phyloP scores from a whole-genome alignment of 2,113 vertebrate species.

The Cyphomyrus plagiostoma region DNA sequence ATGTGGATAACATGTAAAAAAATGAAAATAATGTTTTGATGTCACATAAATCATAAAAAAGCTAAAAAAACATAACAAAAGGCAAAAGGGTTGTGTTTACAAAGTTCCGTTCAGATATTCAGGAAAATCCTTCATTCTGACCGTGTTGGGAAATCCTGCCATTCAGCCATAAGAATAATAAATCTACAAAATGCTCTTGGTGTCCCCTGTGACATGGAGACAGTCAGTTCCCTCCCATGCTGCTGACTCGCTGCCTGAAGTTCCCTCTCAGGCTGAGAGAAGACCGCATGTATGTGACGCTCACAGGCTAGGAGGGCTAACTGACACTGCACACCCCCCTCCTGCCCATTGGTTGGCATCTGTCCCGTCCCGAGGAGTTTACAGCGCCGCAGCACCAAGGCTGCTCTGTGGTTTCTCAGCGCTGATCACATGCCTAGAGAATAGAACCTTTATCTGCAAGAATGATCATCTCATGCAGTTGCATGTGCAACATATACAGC shows the following conservation, averaged over 20 bases:
- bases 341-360: background rate
- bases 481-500: background rate
- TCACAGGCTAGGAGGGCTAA: background rate
- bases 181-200: background rate
- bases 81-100: background rate
- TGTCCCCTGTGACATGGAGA: background rate
- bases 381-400: background rate
- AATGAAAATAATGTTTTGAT: background rate
- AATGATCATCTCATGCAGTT: background rate
- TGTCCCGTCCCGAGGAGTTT: background rate
- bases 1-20: background rate
- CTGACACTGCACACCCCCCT: background rate
- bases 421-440: background rate
- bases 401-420: background rate
- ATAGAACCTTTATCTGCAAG: background rate
- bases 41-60: background rate
- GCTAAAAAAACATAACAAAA: background rate
- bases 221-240: background rate
- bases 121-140: background rate
- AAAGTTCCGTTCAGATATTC: background rate
- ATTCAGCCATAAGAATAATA: background rate
- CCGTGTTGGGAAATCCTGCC: background rate
- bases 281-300: background rate
- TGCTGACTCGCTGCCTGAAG: background rate
- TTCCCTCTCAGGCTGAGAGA: background rate